Base-by-base conservation (phyloP, 2,888 invertebrate species). In the Tetranychus piercei region DNA sequence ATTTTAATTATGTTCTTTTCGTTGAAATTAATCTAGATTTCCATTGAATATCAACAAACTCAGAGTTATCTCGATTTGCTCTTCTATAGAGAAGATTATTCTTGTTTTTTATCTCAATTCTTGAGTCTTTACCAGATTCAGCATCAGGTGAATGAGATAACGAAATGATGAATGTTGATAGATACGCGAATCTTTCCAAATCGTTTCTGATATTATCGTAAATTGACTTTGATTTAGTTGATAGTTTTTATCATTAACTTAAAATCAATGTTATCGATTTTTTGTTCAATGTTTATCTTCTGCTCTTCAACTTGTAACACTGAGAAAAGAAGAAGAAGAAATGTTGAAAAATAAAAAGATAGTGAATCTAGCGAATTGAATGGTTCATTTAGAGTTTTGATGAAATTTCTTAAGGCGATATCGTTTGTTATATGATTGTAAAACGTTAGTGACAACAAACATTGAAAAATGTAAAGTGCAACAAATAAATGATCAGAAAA, bases 191-290 rank as follows among this genome's bases (percentile, higher is more conserved):
- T 55, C 55, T 55, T 15, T 55, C 15, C 55, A 55, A 55, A 55
- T 55, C 55, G 55, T 15, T 15, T 55, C 15, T 15, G 55, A 55
- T 55, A 55, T 55, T 55, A 55, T 55, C 55, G 9, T 55, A 55
- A 55, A 55, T 55, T 55, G 55, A 55, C 55, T 55, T 55, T 55
- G 55, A 55, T 55, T 55, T 55, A 55, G 55, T 55, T 55, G 55
- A 55, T 55, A 55, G 55, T 55, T 55, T 55, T 55, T 55, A 55
- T 55, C 55, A 55, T 55, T 55, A 55, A 55, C 55, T 55, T 55
- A 15, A 15, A 55, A 55, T 55, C 55, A 55, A 55, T 55, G 55
- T 55, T 55, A 55, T 55, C 55, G 55, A 55, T 55, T 55, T 34
- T 34, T 55, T 15, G 55, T 55, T 55, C 55, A 55, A 55, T 55